These are phyloP conservation scores for Hemiscyllium ocellatum DNA, from an alignment of 2,113 vertebrate genomes.

Conservation along the genomic window DNA sequence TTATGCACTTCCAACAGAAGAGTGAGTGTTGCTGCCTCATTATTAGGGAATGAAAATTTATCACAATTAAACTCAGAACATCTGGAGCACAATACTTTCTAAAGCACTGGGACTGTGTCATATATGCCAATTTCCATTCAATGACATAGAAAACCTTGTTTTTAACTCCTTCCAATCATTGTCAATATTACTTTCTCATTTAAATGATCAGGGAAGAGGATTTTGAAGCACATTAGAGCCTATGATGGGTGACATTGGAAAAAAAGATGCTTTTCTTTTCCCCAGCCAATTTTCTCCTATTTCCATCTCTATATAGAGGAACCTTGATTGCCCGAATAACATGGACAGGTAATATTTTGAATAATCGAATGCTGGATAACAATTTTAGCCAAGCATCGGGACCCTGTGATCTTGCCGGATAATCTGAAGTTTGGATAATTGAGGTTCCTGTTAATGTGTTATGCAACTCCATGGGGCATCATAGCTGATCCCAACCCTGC, in stretches of 20 bases:
- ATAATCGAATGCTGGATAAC: too few relatives aligned
- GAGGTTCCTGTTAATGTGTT: background rate
- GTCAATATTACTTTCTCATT: background rate
- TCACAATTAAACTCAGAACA: background rate
- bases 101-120: background rate
- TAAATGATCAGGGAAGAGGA: background rate
- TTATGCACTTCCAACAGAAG: constrained; percentile 90
- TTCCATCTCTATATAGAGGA: background rate
- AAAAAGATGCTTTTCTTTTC: background rate
- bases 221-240: background rate
- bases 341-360: too few relatives aligned
- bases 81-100: background rate
- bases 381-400: too few relatives aligned
- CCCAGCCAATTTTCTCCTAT: background rate
- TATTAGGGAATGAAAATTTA: background rate
- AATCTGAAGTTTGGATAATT: too few relatives aligned
- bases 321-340: too few relatives aligned
- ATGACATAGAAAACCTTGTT: background rate
- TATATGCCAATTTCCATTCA: background rate
- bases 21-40: constrained; percentile 49
- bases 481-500: background rate
- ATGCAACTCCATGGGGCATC: background rate
- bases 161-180: background rate
- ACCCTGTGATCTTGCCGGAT: too few relatives aligned
- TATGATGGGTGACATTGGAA: background rate